Percentiles rank a stretch among this genome's conserved stretches.
Evolutionary conservation across 1,140 invertebrate species (phyloP).

Genomic region (Diploscapter pachys): DNA sequence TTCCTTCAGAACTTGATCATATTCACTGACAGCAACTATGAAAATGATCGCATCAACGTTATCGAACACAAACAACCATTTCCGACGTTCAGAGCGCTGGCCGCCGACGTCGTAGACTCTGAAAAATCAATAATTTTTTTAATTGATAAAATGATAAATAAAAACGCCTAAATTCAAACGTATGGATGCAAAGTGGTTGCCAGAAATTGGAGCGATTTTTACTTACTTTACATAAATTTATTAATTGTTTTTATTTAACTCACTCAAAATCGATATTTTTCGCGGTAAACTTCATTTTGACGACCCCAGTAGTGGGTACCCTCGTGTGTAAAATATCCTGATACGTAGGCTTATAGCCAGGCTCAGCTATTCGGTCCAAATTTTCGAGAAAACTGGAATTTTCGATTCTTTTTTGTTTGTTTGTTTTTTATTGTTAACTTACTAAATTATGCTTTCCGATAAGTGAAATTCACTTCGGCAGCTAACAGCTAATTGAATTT

Average conservation of each 20-base stretch:
- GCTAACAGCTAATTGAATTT: too few species aligned
- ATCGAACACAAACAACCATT: conserved; percentile 62
- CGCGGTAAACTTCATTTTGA: conserved; percentile 58
- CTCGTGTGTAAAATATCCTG: conserved; percentile 79
- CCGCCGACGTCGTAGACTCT: conserved; percentile 96
- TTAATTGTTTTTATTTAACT: background rate
- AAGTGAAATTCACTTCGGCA: too few species aligned
- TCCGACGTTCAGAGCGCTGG: conserved; percentile 52
- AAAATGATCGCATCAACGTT: conserved; percentile 62
- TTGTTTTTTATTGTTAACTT: too few species aligned
- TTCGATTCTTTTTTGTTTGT: too few species aligned
- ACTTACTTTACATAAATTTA: too few species aligned
- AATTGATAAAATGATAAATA: background rate
- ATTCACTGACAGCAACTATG: conserved; percentile 62
- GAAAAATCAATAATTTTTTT: conserved; percentile 33
- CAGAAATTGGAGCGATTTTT: too few species aligned
- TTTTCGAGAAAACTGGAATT: too few species aligned
- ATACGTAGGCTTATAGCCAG: too few species aligned
- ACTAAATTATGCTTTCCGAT: too few species aligned
- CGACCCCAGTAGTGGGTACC: conserved; percentile 79
- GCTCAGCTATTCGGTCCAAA: too few species aligned
- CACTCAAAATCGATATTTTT: conserved; percentile 54
- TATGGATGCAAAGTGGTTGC: too few species aligned
- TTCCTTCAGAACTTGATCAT: conserved; percentile 62
- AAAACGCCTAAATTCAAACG: too few species aligned